Evolutionary conservation across 2,888 invertebrate species (phyloP).

Genomic region (Strigamia transsilvanica): DNA sequence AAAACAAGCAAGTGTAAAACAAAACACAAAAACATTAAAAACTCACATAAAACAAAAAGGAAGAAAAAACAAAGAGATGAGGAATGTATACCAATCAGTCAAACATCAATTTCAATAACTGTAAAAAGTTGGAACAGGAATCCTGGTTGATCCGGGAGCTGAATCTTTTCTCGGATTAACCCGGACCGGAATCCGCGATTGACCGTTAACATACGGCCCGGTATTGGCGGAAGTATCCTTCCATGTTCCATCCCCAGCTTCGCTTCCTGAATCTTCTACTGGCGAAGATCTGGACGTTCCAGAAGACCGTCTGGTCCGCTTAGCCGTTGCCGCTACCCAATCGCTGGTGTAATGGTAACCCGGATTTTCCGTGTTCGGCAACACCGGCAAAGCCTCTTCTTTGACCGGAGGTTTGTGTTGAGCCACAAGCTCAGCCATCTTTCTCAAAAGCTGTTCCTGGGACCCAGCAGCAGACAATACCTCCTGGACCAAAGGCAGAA

Average conservation of each 20-base stretch:
- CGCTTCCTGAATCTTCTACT: not conserved
- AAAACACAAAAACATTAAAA: conserved; percentile 5
- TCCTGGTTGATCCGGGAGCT: conserved; percentile 50
- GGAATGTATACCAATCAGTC: not conserved
- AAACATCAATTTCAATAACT: conserved; percentile 27
- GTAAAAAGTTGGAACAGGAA: conserved; percentile 50
- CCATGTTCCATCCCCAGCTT: not conserved
- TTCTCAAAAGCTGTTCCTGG: conserved; percentile 76
- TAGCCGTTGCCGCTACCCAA: conserved; percentile 24
- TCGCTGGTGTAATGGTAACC: conserved; percentile 33
- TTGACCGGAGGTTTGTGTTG: conserved; percentile 66
- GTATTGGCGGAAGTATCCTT: not conserved
- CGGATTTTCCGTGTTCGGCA: not conserved
- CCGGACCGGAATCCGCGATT: conserved; percentile 41
- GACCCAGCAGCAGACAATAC: conserved; percentile 77
- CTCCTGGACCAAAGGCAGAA: conserved; percentile 72
- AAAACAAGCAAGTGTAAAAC: not conserved
- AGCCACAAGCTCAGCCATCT: conserved; percentile 76
- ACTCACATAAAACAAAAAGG: not conserved
- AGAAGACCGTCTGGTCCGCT: not conserved
- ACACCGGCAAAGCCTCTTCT: not conserved
- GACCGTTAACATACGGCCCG: not conserved
- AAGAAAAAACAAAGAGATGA: not conserved
- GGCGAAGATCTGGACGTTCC: conserved; percentile 7
- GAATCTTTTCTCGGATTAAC: conserved; percentile 48